Percentiles rank a stretch among this genome's conserved stretches.
Evolutionary conservation across 1,140 invertebrate species (phyloP).

Genomic region (Intoshia linei): DNA sequence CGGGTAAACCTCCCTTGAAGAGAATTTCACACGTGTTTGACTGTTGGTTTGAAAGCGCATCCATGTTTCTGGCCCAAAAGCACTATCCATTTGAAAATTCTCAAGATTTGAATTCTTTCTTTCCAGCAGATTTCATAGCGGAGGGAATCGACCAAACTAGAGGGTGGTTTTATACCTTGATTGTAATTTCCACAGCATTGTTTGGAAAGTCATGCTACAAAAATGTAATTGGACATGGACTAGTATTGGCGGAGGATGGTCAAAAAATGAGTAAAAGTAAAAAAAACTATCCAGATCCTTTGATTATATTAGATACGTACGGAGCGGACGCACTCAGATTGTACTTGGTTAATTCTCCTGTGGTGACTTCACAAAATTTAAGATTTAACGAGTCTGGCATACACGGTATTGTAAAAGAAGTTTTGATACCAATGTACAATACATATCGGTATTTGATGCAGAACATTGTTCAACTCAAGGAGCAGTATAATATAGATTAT

Average conservation of each 20-base stretch:
- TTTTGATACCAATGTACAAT: conserved; percentile 93
- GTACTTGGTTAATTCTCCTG: conserved; percentile 88
- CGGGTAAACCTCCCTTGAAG: conserved; percentile 43
- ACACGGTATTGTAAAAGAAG: conserved; percentile 70
- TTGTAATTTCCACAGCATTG: conserved; percentile 74
- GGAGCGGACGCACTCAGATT: conserved; percentile 70
- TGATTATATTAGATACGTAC: conserved; percentile 58
- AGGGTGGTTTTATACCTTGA: conserved; percentile 87
- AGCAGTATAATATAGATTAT: conserved; percentile 19
- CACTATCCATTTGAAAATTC: conserved; percentile 67
- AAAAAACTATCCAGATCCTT: conserved; percentile 88
- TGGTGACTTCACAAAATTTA: conserved; percentile 74
- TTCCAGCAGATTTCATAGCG: conserved; percentile 96
- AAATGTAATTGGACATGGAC: conserved; percentile 72
- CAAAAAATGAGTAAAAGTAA: conserved; percentile 98
- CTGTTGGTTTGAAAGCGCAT: conserved; percentile 98
- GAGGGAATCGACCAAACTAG: conserved; percentile 96
- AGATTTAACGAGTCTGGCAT: conserved; percentile 88
- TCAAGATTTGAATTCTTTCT: conserved; percentile 59
- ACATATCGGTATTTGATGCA: conserved; percentile 65
- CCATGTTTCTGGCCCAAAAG: conserved; percentile 84
- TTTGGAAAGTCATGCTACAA: conserved; percentile 86
- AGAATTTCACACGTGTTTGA: conserved; percentile 82
- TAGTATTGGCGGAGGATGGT: conserved; percentile 65
- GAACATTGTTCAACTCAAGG: conserved; percentile 48